phyloP scores from a whole-genome alignment of 2,888 invertebrate species.

The Cryptus armator region DNA sequence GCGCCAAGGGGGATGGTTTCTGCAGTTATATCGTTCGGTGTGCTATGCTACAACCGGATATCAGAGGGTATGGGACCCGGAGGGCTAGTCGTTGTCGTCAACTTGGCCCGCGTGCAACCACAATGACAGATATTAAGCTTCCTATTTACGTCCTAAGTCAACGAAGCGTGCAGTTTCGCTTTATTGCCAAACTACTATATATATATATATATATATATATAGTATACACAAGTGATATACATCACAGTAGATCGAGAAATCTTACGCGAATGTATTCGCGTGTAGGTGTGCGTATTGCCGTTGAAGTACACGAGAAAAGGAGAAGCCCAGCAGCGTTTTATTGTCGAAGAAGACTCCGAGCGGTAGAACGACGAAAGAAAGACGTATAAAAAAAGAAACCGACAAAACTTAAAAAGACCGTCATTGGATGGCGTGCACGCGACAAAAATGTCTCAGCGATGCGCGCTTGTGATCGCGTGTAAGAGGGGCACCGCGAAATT shows the following conservation, averaged over 20 bases:
- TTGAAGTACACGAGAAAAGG: background rate
- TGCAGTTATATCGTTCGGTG: slow-evolving; percentile 28
- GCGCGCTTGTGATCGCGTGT: slow-evolving; percentile 53
- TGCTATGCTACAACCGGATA: slow-evolving; percentile 44
- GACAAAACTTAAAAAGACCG: slow-evolving; percentile 5
- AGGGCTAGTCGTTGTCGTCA: slow-evolving; percentile 60
- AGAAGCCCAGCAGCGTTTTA: slow-evolving; percentile 11
- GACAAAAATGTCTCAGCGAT: slow-evolving; percentile 60
- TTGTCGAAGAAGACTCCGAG: slow-evolving; percentile 11
- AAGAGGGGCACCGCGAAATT: slow-evolving; percentile 60
- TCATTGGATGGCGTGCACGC: slow-evolving; percentile 42
- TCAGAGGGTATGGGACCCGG: slow-evolving; percentile 59
- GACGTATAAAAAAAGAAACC: slow-evolving; percentile 17
- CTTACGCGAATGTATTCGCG: slow-evolving; percentile 8
- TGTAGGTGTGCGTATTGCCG: background rate
- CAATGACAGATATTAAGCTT: slow-evolving; percentile 82
- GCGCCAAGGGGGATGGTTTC: slow-evolving; percentile 41
- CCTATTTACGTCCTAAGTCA: slow-evolving; percentile 82
- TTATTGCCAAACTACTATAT: slow-evolving; percentile 75
- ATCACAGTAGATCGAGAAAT: slow-evolving; percentile 30
- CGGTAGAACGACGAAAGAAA: slow-evolving; percentile 6
- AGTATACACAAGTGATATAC: slow-evolving; percentile 1
- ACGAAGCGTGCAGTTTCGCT: slow-evolving; percentile 80
- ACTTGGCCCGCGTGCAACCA: slow-evolving; percentile 72
- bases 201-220: slow-evolving; percentile 1